These are phyloP conservation scores for Avahi laniger DNA, from an alignment of 2,797 vertebrate species.

Conservation along the genomic window DNA sequence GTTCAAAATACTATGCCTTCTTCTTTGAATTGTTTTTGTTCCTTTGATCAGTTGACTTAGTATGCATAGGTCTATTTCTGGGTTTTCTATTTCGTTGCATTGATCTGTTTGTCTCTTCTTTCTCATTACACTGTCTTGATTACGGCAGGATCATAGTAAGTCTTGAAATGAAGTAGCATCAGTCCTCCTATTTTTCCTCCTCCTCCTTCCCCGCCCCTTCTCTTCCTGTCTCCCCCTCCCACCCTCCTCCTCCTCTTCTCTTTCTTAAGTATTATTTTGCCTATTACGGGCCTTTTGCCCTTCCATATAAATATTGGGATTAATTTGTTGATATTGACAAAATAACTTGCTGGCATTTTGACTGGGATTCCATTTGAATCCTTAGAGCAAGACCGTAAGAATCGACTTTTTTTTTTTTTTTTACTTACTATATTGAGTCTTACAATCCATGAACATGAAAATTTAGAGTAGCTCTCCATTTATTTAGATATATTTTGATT, in stretches of 20 bases:
- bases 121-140: too few species aligned
- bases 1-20: not conserved
- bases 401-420: not conserved
- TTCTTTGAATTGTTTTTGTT: not conserved
- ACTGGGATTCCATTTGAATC: not conserved
- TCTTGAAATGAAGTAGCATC: not conserved
- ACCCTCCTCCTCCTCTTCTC: too few species aligned
- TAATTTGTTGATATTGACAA: not conserved
- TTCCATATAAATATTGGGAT: not conserved
- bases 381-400: not conserved
- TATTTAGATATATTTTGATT: too few species aligned
- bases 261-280: not conserved
- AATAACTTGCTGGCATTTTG: not conserved
- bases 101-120: not conserved
- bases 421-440: not conserved
- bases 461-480: too few species aligned
- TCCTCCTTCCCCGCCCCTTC: too few species aligned
- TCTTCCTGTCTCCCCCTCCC: too few species aligned
- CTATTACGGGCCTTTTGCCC: not conserved
- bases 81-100: not conserved
- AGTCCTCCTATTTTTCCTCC: not conserved
- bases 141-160: not conserved
- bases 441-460: too few species aligned
- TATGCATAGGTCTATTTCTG: not conserved
- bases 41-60: not conserved